phyloP scores from a whole-genome alignment of 2,797 vertebrate species.

The Florisuga fusca region DNA sequence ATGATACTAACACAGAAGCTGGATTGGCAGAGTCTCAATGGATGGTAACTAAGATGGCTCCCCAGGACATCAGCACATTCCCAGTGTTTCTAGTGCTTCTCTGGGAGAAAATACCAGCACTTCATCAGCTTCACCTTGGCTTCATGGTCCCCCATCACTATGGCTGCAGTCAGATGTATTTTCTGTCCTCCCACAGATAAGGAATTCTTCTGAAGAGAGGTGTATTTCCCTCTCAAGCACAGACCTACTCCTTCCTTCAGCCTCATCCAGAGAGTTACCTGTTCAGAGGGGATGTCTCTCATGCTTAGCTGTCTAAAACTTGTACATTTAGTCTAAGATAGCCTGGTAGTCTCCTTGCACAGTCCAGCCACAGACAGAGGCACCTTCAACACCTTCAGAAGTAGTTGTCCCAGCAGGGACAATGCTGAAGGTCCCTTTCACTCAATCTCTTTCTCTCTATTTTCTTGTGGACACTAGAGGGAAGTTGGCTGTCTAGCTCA shows the following conservation, averaged over 20 bases:
- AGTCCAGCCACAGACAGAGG: neutral
- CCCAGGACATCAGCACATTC: neutral
- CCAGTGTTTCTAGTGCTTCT: neutral
- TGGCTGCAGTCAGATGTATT: neutral
- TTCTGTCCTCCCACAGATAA: neutral
- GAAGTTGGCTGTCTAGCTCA: neutral
- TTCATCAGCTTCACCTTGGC: neutral
- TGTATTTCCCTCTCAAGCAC: neutral
- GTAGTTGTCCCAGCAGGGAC: neutral
- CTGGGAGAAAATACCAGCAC: neutral
- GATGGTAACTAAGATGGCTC: neutral
- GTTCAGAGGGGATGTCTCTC: neutral
- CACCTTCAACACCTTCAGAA: neutral
- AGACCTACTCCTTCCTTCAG: neutral
- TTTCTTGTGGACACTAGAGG: neutral
- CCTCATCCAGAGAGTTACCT: neutral
- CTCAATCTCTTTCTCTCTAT: neutral
- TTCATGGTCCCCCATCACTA: neutral
- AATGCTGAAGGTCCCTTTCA: neutral
- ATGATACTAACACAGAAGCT: neutral
- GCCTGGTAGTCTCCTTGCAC: neutral
- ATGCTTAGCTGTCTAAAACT: neutral
- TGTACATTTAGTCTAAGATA: neutral
- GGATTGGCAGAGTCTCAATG: neutral
- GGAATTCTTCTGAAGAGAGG: neutral